phyloP scores from a whole-genome alignment of 2,888 invertebrate species.

The Ophonus ardosiacus region DNA sequence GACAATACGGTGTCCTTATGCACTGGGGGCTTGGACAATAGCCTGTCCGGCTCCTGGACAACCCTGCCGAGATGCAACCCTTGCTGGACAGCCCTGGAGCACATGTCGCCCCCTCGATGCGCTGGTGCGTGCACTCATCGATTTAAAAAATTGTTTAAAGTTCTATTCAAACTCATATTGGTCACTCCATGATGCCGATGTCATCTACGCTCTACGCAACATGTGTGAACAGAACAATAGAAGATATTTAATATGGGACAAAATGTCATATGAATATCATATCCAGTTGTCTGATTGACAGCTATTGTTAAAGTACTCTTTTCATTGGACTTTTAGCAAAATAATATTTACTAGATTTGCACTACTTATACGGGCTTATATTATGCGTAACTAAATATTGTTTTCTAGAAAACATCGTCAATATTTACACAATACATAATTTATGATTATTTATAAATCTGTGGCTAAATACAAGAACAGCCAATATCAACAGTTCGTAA shows the following conservation, averaged over 20 bases:
- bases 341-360: background rate
- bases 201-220: background rate
- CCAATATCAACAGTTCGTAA: no score
- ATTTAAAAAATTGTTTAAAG: constrained; percentile 67
- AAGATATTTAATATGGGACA: constrained; percentile 32
- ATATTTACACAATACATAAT: background rate
- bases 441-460: background rate
- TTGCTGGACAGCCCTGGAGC: constrained; percentile 54
- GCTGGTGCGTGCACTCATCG: constrained; percentile 67
- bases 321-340: background rate
- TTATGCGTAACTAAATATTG: background rate
- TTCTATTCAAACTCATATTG: constrained; percentile 47
- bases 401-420: background rate
- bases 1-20: constrained; percentile 59
- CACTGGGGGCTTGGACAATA: constrained; percentile 55
- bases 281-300: constrained; percentile 30
- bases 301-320: background rate
- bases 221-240: constrained; percentile 17
- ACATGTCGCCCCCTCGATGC: constrained; percentile 64
- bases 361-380: background rate
- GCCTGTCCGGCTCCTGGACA: constrained; percentile 41
- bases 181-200: constrained; percentile 22
- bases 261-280: constrained; percentile 35
- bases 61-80: constrained; percentile 26
- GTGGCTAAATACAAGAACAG: no score